Evolutionary conservation across 2,888 invertebrate genomes (phyloP).

Genomic region (Acrocera orbiculus): DNA sequence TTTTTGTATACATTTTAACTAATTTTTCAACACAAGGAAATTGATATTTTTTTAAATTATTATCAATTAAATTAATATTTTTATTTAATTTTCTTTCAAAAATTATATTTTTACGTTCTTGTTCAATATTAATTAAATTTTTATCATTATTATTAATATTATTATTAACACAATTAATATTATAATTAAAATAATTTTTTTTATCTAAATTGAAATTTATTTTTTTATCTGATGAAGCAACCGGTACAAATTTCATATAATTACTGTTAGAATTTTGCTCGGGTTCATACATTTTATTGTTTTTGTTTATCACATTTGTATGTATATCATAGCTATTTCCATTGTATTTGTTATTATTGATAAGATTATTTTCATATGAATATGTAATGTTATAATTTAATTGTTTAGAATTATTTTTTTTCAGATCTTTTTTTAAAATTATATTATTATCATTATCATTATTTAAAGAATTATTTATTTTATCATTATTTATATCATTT

Average conservation of each 20-base stretch:
- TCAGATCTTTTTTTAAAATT: no score
- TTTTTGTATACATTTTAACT: slow-evolving; percentile 16
- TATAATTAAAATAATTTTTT: no score
- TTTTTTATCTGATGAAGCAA: no score
- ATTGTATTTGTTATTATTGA: not conserved
- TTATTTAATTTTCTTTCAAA: not conserved
- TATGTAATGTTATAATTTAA: not conserved
- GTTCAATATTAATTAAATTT: not conserved
- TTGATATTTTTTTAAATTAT: not conserved
- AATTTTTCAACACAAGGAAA: slow-evolving; percentile 16
- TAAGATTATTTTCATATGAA: not conserved
- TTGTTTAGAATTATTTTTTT: no score
- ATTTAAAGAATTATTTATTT: no score
- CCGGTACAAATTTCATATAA: slow-evolving; percentile 14
- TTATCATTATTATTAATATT: not conserved
- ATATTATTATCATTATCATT: no score
- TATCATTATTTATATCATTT: no score
- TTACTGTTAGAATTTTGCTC: slow-evolving; percentile 14
- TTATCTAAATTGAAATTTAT: no score
- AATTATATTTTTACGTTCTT: not conserved
- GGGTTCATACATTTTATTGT: slow-evolving; percentile 14
- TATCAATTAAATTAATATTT: no score
- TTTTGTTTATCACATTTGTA: slow-evolving; percentile 6
- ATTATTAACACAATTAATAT: slow-evolving; percentile 1
- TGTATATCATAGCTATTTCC: slow-evolving; percentile 1